Conservation (phyloP, 2,797 vertebrate species). For the Sebastes matsubarae region DNA sequence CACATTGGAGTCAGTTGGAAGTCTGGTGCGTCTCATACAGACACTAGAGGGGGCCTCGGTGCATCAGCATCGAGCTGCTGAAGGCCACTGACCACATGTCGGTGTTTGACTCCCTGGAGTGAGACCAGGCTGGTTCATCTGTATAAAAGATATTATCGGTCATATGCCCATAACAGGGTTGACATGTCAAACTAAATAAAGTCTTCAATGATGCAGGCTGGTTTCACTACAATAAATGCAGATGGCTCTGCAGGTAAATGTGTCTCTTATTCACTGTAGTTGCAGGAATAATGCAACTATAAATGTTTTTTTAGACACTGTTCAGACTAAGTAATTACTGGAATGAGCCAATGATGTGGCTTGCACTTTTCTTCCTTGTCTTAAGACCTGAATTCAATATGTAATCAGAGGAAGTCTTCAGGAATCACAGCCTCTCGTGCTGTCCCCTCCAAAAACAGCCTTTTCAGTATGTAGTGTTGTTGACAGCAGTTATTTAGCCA, state of each 20-base stretch:
- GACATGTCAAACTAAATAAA: too few relatives aligned
- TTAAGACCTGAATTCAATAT: conserved; percentile 16
- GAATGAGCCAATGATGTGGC: not conserved
- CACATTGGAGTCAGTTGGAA: too few relatives aligned
- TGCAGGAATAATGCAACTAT: not conserved
- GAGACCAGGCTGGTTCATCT: too few relatives aligned
- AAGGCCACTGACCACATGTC: too few relatives aligned
- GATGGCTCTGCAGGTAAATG: not conserved
- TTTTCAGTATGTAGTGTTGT: conserved; percentile 18
- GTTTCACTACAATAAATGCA: not conserved
- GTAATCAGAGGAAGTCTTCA: not conserved
- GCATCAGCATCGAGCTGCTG: too few relatives aligned
- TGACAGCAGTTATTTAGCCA: conserved; percentile 36
- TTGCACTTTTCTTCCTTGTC: not conserved
- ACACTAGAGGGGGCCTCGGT: too few relatives aligned
- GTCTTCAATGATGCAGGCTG: too few relatives aligned
- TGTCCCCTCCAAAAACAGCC: not conserved
- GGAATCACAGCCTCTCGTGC: not conserved
- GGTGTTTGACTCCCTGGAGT: too few relatives aligned
- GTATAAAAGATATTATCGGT: too few relatives aligned
- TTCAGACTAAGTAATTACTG: too few relatives aligned
- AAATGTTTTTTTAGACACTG: not conserved
- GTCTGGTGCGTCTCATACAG: too few relatives aligned
- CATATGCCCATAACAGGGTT: too few relatives aligned
- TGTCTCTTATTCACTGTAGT: not conserved